These are phyloP conservation scores for Macrostomum cliftonense DNA, from an alignment of 2,888 invertebrate genomes.

Conservation along the genomic window DNA sequence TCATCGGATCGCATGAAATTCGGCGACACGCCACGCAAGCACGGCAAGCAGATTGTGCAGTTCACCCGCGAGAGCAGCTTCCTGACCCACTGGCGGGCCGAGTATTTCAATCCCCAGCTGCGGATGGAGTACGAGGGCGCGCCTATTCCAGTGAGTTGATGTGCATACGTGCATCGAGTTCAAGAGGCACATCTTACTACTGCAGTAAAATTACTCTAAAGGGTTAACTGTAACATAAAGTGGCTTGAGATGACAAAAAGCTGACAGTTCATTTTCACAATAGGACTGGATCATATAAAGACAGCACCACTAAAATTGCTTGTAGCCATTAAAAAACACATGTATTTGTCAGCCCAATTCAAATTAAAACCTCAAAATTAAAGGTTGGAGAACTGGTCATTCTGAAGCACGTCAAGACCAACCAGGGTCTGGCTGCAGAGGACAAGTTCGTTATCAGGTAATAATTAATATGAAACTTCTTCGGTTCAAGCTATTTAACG, in stretches of 20 bases:
- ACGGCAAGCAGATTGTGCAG: constrained; percentile 27
- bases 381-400: constrained; percentile 30
- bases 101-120: constrained; percentile 26
- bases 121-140: constrained; percentile 29
- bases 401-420: constrained; percentile 27
- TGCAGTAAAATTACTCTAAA: neutral
- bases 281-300: too few species aligned
- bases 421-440: constrained; percentile 28
- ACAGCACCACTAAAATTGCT: too few species aligned
- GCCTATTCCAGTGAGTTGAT: constrained; percentile 23
- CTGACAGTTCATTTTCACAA: too few species aligned
- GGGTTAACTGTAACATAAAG: neutral
- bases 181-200: neutral
- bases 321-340: too few species aligned
- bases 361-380: too few species aligned
- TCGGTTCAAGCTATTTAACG: too few species aligned
- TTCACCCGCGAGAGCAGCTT: constrained; percentile 22
- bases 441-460: constrained; percentile 20
- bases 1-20: constrained; percentile 3
- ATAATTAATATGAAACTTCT: too few species aligned
- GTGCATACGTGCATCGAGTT: neutral
- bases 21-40: constrained; percentile 19
- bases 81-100: constrained; percentile 27
- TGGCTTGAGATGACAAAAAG: too few species aligned
- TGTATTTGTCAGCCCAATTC: too few species aligned